Conservation (phyloP, 92 coral and sea anemone species). For the Isaurus tuberculatus region DNA sequence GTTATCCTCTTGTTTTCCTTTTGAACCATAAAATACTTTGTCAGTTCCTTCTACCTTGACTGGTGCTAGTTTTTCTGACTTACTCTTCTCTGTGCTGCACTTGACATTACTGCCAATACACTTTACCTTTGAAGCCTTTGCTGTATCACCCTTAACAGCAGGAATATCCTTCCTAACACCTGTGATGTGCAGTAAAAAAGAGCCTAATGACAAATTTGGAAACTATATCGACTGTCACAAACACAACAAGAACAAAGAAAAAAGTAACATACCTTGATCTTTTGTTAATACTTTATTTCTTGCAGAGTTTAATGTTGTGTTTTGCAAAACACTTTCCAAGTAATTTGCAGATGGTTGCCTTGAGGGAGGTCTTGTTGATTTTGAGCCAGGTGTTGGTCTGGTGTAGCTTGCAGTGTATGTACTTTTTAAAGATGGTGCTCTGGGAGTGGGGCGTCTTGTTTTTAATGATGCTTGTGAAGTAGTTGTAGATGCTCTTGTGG, state of each 20-base stretch:
- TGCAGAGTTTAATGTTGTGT: neutral
- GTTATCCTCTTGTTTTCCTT: neutral
- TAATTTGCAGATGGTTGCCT: slow-evolving; percentile 19
- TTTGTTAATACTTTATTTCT: neutral
- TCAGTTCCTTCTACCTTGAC: neutral
- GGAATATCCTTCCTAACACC: no score
- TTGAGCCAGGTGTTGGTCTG: slow-evolving; percentile 45
- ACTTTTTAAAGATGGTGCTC: slow-evolving; percentile 45
- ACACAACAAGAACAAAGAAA: neutral
- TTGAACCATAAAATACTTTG: neutral
- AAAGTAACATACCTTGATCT: slow-evolving; percentile 2
- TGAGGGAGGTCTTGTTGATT: neutral
- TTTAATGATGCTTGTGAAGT: slow-evolving; percentile 13
- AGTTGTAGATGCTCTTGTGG: slow-evolving; percentile 47
- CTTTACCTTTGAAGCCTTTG: neutral
- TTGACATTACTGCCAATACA: neutral
- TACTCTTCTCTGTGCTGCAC: neutral
- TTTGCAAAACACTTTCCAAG: slow-evolving; percentile 51
- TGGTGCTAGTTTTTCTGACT: neutral
- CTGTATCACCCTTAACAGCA: neutral
- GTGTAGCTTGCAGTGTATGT: slow-evolving; percentile 58
- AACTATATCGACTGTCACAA: neutral
- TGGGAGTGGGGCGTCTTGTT: slow-evolving; percentile 20
- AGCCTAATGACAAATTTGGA: neutral
- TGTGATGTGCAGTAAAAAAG: no score